These are phyloP conservation scores for Lampropteryx suffumata DNA, from an alignment of 2,888 invertebrate genomes.

Conservation along the genomic window DNA sequence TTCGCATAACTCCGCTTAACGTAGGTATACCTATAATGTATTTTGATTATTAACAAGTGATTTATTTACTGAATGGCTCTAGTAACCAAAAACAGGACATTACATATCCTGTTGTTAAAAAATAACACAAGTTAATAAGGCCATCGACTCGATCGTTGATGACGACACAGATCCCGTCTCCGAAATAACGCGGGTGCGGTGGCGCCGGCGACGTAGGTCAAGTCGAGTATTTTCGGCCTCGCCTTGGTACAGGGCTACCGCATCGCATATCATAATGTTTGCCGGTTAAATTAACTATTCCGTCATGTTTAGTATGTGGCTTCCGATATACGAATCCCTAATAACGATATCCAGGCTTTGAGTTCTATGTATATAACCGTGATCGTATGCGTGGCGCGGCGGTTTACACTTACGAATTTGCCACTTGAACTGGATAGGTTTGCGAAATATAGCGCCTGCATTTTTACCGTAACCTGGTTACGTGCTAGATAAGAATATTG, in stretches of 20 bases:
- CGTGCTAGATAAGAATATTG: conserved; percentile 4
- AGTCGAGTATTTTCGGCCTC: conserved; percentile 75
- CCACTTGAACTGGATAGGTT: conserved; percentile 15
- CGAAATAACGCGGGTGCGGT: conserved; percentile 60
- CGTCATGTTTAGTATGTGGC: conserved; percentile 52
- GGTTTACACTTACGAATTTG: conserved; percentile 1
- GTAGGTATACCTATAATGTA: too few species aligned
- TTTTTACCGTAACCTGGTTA: conserved; percentile 13
- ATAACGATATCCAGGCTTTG: conserved; percentile 39
- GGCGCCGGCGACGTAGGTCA: conserved; percentile 73
- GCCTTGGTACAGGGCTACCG: conserved; percentile 80
- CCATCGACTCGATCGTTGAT: conserved; percentile 54
- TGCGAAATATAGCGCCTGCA: conserved; percentile 5
- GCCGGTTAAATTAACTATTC: conserved; percentile 74
- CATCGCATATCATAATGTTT: conserved; percentile 66
- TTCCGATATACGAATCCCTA: conserved; percentile 35
- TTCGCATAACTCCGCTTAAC: too few species aligned
- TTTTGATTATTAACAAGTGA: too few species aligned
- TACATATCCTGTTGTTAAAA: conserved; percentile 14
- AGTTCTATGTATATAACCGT: too few species aligned
- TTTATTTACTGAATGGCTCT: not conserved
- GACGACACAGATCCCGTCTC: conserved; percentile 53
- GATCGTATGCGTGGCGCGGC: not conserved
- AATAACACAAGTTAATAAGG: conserved; percentile 43
- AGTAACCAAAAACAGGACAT: not conserved